Evolutionary conservation across 2,113 vertebrate genomes (phyloP).

Genomic region (Bos taurus): ARS-UCD2.0 NC_037348.1:19960501-19961000

Average conservation of each 20-base stretch:
- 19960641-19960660: background rate
- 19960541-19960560: background rate
- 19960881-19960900: background rate
- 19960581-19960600: background rate
- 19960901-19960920: background rate
- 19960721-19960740: background rate
- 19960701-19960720: background rate
- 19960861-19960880: background rate
- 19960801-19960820: background rate
- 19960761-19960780: background rate
- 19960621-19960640: background rate
- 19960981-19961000: background rate
- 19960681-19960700: background rate
- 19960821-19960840: background rate
- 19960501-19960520: background rate
- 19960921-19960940: background rate
- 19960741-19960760: background rate
- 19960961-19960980: background rate
- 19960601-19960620: background rate
- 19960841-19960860: background rate
- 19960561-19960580: background rate
- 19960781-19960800: background rate
- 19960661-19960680: background rate
- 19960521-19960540: accelerated
- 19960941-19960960: background rate